Evolutionary conservation across 2,888 invertebrate genomes (phyloP), one percentile per base, ranked within the genome.

Genomic region (Pammene fasciana): DNA sequence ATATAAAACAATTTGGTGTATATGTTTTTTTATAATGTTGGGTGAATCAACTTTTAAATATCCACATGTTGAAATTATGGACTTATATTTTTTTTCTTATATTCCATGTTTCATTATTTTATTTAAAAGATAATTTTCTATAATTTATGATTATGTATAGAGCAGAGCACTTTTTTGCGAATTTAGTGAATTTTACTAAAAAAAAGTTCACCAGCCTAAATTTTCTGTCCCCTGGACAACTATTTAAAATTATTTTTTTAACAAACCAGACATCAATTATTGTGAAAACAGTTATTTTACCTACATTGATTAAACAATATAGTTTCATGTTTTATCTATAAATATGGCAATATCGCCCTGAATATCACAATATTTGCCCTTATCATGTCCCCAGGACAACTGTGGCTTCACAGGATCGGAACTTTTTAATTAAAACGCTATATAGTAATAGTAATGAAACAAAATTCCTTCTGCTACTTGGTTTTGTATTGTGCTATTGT

Each of bases 311-410:
- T 55, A 55, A 55, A 55, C 55, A 55, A 55, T 55, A 55, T n/a
- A 55, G n/a, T 55, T 38, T 55, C 55, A 55, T 55, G 36, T 55
- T 55, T 55, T 55, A 55, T 55, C 55, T 55, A 36, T n/a, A 56
- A n/a, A 38, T 38, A 56, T 56, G n/a, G 13, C 13, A 56, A 56
- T 56, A 56, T 56, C 38, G 5, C 56, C 36, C n/a, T 36, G 38
- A 56, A 56, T 56, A 36, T 56, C 56, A 38, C 56, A 56, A 56
- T 36, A 36, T 36, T 36, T 36, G 36, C 36, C 36, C 36, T 36
- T 36, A 36, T 36, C 38, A 36, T 56, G 36, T 56, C 56, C 56
- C 56, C 54, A 54, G 54, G 54, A 54, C 54, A 54, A 54, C 54
- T 54, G 26, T 26, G 5, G n/a, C 14, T 34, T 55, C 36, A 55